Base-by-base conservation (phyloP, 2,113 vertebrate species). In the Sclerurus mexicanus region DNA sequence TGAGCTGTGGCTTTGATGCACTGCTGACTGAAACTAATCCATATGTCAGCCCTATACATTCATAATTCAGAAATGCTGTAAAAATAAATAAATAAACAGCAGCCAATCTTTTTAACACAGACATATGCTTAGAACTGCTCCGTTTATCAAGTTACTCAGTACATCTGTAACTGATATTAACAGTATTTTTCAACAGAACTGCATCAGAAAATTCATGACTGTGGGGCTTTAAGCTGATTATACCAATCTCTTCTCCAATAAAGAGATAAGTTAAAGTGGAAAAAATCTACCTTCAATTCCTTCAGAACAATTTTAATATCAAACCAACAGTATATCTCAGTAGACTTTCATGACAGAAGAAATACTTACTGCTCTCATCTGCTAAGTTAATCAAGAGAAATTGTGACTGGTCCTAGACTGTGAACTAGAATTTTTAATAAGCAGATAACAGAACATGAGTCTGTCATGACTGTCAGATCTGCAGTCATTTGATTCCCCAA, bases 301-400 rank as follows among this genome's bases (percentile, higher is more conserved):
- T 79, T 90, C 77, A 90, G 77, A 95, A 74, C 58, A 81, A 72
- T 73, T 90, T 86, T 90, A 89, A 40, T 85, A 82, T 63, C 47
- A 82, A 77, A 49, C 55, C 81, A 83, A 80, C 37, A 63, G 40
- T 85, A 59, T 89, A 94, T 85, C 78, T 69, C 42, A 85, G 55
- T 63, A 93, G 85, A 55, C 47, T 93, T 95, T 89, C 67, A 91
- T 86, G 94, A 92, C 25, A 69, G 88, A 73, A 72, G 46, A 87
- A 39, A 35, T 35, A 58, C 62, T 80, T 94, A 76, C 81, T 87
- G 69, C 63, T 93, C n/a, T 72, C 80, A 94, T 93, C 89, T 94
- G 89, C 56, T 84, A 91, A 95, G 79, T n/a, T 59, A 88, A 74
- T 63, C 49, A 42, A 89, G 84, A 93, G 85, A 72, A 96, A 95